These are phyloP conservation scores for Chelon labrosus DNA, from an alignment of 2,797 vertebrate genomes.

Conservation along the genomic window DNA sequence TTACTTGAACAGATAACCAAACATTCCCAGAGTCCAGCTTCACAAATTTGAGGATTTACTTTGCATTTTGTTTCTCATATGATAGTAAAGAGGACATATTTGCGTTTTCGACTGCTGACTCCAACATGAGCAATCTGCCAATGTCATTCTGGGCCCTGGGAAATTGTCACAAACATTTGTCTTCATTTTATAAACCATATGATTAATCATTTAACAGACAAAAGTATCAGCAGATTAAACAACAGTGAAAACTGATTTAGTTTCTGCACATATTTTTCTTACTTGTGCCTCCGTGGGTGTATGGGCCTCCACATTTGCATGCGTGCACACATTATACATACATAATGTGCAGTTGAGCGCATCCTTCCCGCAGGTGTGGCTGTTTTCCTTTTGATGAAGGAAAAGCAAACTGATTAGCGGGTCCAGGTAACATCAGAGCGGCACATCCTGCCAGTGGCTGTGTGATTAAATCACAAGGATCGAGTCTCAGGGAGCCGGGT, in stretches of 20 bases:
- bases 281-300: not conserved
- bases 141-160: not conserved
- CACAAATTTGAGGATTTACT: not conserved
- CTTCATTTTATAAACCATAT: not conserved
- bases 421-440: conserved; percentile 70
- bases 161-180: not conserved
- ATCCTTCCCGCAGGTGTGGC: conserved; percentile 59
- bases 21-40: not conserved
- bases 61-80: not conserved
- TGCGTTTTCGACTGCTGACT: not conserved
- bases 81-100: not conserved
- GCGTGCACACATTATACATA: conserved; percentile 33
- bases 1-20: not conserved
- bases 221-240: not conserved
- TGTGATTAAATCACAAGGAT: conserved; percentile 69
- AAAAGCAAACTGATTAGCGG: conserved; percentile 74
- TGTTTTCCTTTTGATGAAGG: conserved; percentile 71
- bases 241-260: not conserved
- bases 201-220: not conserved
- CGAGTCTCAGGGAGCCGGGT: conserved; percentile 51
- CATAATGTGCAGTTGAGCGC: conserved; percentile 42
- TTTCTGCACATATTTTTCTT: not conserved
- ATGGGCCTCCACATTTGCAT: conserved; percentile 23
- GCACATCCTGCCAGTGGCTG: conserved; percentile 57
- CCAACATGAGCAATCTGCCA: not conserved